These are phyloP conservation scores for Poecilia picta DNA, from an alignment of 2,797 vertebrate species.

Conservation along the genomic window DNA sequence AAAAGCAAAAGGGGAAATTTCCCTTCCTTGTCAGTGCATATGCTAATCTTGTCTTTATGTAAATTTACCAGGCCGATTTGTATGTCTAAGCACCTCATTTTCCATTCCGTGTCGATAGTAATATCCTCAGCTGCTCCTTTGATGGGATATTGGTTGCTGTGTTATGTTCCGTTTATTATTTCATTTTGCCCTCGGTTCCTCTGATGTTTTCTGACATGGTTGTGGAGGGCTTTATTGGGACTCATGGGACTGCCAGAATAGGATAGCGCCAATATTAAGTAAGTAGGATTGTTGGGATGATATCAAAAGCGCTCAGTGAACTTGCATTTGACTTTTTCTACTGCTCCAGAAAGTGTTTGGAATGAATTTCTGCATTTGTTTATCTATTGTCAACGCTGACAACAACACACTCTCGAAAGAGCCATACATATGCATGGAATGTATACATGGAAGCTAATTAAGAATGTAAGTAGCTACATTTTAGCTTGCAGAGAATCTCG, in stretches of 20 bases:
- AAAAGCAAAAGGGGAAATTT: constrained; percentile 54
- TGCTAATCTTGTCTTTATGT: constrained; percentile 83
- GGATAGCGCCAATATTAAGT: constrained; percentile 49
- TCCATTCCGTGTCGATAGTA: constrained; percentile 77
- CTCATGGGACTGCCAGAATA: constrained; percentile 53
- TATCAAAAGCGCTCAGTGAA: constrained; percentile 46
- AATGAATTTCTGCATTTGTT: constrained; percentile 28
- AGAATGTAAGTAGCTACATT: background rate
- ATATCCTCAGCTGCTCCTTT: constrained; percentile 77
- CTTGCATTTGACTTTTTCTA: constrained; percentile 18
- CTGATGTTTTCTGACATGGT: constrained; percentile 67
- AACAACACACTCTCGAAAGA: background rate
- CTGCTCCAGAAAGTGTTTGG: background rate
- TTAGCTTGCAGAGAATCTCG: background rate
- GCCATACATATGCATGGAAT: background rate
- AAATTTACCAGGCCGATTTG: constrained; percentile 77
- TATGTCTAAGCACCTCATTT: constrained; percentile 80
- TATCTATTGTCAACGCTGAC: constrained; percentile 31
- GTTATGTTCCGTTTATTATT: constrained; percentile 73
- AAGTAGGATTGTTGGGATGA: constrained; percentile 20
- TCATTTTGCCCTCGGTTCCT: constrained; percentile 41
- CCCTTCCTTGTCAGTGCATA: constrained; percentile 71
- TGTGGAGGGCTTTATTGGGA: constrained; percentile 46
- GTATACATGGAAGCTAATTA: background rate
- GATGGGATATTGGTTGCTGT: constrained; percentile 78